phyloP scores from a whole-genome alignment of 1,140 invertebrate genomes.

The Saxidomus purpurata region DNA sequence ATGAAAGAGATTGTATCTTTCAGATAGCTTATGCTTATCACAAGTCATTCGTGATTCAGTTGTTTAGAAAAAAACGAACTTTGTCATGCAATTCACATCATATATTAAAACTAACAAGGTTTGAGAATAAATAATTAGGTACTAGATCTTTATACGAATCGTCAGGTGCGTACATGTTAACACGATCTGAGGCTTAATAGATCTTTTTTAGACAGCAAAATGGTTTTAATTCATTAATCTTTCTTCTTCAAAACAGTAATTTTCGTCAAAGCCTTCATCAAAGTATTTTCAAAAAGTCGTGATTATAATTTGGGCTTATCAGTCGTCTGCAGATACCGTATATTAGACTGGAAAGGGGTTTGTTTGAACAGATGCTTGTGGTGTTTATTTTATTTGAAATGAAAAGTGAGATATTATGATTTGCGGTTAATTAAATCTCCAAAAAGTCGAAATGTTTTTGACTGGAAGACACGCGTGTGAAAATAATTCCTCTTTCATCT shows the following conservation, averaged over 20 bases:
- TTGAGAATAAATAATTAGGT: no score
- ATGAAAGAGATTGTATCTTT: no score
- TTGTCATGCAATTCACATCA: no score
- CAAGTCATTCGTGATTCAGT: no score
- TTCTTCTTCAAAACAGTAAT: neutral
- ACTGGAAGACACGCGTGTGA: neutral
- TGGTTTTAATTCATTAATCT: no score
- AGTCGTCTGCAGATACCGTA: neutral
- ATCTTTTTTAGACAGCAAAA: no score
- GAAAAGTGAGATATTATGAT: neutral
- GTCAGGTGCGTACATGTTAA: no score
- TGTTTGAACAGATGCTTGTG: conserved; percentile 2
- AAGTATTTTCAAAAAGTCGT: neutral
- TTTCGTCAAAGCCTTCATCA: neutral
- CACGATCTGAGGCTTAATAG: no score
- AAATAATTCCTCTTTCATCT: neutral
- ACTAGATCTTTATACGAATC: no score
- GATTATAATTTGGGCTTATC: neutral
- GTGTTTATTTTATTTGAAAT: conserved; percentile 5
- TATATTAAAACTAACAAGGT: no score
- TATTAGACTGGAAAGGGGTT: neutral
- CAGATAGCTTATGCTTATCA: no score
- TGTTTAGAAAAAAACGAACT: no score
- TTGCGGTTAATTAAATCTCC: neutral
- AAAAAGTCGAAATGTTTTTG: neutral